These are phyloP conservation scores for Pandemis cinnamomeana DNA, from an alignment of 2,888 invertebrate genomes.

Conservation along the genomic window DNA sequence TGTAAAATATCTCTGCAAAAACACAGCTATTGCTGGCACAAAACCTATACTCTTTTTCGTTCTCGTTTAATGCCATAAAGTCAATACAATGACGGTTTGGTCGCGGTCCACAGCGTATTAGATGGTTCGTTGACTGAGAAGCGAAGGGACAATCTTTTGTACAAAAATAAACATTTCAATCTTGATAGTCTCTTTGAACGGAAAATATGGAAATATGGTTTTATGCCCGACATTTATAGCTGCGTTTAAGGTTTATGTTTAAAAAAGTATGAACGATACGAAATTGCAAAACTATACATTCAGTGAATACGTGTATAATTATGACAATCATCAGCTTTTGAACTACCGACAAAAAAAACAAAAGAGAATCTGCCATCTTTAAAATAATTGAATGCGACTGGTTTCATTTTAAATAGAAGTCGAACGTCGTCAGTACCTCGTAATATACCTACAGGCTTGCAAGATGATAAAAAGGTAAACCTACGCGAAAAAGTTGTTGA, in stretches of 20 bases:
- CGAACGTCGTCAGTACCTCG: no score
- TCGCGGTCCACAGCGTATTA: constrained; percentile 12
- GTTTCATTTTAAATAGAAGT: no score
- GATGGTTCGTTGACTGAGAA: constrained; percentile 30
- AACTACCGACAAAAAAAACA: no score
- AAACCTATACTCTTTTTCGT: constrained; percentile 32
- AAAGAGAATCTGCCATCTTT: no score
- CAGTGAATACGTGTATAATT: no score
- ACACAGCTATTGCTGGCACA: not conserved
- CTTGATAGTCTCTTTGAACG: constrained; percentile 3
- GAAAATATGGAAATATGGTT: not conserved
- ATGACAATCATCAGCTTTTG: no score
- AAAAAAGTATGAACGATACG: not conserved
- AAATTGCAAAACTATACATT: not conserved
- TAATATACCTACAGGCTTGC: no score
- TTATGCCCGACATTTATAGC: not conserved
- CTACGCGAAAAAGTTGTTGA: no score
- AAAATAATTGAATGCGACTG: no score
- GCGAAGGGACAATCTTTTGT: constrained; percentile 7
- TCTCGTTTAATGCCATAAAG: constrained; percentile 35
- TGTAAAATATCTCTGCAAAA: not conserved
- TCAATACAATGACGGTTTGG: constrained; percentile 22
- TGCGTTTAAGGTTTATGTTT: not conserved
- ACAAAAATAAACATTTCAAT: constrained; percentile 23
- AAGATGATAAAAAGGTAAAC: no score